Evolutionary conservation across 2,888 invertebrate species (phyloP), one percentile per base, ranked within the genome.

Genomic region (Calliphora vomitoria): DNA sequence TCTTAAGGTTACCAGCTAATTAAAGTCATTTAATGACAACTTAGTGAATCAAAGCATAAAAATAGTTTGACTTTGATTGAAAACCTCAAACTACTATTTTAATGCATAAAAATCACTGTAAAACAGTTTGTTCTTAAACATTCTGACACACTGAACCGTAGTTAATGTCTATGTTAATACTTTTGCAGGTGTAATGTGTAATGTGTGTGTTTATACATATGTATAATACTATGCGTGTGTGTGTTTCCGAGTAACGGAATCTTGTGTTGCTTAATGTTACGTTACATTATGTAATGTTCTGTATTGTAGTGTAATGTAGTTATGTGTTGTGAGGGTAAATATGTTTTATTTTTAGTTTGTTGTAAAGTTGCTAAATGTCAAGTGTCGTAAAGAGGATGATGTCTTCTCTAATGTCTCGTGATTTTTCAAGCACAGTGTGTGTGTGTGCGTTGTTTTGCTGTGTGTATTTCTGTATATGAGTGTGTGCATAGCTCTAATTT

Each of bases 351-450:
- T 78, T 44, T 53, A 55, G 8, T 38, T 64, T 58, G n/a, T 55
- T 25, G 20, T 55, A 41, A 35, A 38, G 6, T 50, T 76, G 38
- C 20, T 50, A 53, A 66, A 76, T 66, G 66, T 78, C 38, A 66
- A 78, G 66, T 76, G 76, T 41, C 53, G 55, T 55, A 13, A 20
- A 8, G 55, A 55, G 53, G 31, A 18, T 76, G 78, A 18, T 53
- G 15, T 50, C 50, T 53, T 58, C 20, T 58, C 25, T 58, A 58
- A 58, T 58, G 25, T 58, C 58, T 58, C 58, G 58, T 58, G 25
- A 58, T 58, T 20, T 44, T 58, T 58, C 11, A 58, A 58, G 58
- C 4, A 58, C 58, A 58, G n/a, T 20, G 10, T 25, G 20, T 55
- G 1, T 18, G 1, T 20, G 13, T 25, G 25, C 4, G 8, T 10